Evolutionary conservation across 2,113 vertebrate species (phyloP), one percentile per base, ranked within the genome.

Genomic region (Proteles cristata): DNA sequence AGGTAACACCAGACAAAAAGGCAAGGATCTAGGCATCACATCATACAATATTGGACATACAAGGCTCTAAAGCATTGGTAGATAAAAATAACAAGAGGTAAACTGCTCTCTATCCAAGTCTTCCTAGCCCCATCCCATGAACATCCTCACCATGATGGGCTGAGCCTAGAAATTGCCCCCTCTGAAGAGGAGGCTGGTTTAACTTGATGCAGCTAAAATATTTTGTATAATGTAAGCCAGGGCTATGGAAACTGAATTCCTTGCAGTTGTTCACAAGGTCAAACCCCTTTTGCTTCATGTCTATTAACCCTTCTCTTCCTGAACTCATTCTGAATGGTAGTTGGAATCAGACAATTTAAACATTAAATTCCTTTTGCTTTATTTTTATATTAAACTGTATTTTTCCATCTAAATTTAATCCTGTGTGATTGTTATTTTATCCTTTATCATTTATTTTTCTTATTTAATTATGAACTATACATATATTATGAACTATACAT

Each of bases 331-430:
- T 83, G 80, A 95, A 61, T 5, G 53, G 35, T 82, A 77, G 33
- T 83, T 82, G 73, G 61, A 66, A 88, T 85, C 68, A 58, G 12
- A 26, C 7, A 19, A 74, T 74, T 81, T 74, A 77, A 87, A 61
- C 7, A 15, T 63, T 39, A 35, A 8, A 68, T 95, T 96, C 28
- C 23, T 63, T 92, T 96, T 84, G 23, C 53, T 90, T 88, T 63
- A 31, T 81, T 55, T 89, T 96, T 69, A 86, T 28, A 23, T 39
- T 63, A 58, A 68, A 55, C 53, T 63, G 2, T 53, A 79, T 87
- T 95, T 96, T 82, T 33, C 69, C 28, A 88, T 35, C 23, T 35
- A 53, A 35, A 88, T 53, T 83, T 92, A 82, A 61, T 96, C 31
- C 35, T 71, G 58, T 50, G 7, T 48, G 66, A 77, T 83, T 61